A percentile compares a stretch with the other conserved stretches of the same genome.
Conservation (phyloP, 1,140 invertebrate genomes). For the Liolophura sinensis region DNA sequence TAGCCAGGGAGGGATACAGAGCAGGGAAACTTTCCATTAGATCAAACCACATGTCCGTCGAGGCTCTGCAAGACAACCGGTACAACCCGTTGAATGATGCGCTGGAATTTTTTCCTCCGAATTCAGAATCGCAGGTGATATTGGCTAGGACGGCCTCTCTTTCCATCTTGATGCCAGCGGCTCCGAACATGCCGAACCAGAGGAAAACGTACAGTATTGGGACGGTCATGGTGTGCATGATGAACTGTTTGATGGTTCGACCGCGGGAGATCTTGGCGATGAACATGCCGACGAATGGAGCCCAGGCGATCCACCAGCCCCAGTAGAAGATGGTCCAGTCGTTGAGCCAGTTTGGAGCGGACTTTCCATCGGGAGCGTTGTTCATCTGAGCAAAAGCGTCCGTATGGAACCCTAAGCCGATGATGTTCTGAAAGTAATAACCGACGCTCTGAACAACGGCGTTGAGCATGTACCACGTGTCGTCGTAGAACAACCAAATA, state of each 20-base stretch:
- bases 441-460: background rate
- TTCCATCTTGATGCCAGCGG: constrained; percentile 2
- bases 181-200: constrained; percentile 4
- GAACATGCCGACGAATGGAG: constrained; percentile 8
- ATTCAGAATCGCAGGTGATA: background rate
- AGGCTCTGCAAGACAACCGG: too few species aligned
- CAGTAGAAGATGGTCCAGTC: constrained; percentile 9
- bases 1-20: too few species aligned
- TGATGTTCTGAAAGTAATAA: background rate
- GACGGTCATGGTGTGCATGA: background rate
- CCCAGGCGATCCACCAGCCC: constrained; percentile 10
- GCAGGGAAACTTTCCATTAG: too few species aligned
- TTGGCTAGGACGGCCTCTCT: background rate
- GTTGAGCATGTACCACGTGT: constrained; percentile 5
- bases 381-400: constrained; percentile 1
- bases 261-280: constrained; percentile 9
- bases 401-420: constrained; percentile 1
- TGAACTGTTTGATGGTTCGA: constrained; percentile 7
- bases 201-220: too few species aligned
- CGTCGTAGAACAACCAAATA: constrained; percentile 1
- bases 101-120: background rate
- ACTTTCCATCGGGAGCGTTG: background rate
- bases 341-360: background rate
- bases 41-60: too few species aligned
- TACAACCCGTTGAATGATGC: background rate